Evolutionary conservation across 2,797 vertebrate genomes (phyloP).

Genomic region (Peromyscus aztecus): DNA sequence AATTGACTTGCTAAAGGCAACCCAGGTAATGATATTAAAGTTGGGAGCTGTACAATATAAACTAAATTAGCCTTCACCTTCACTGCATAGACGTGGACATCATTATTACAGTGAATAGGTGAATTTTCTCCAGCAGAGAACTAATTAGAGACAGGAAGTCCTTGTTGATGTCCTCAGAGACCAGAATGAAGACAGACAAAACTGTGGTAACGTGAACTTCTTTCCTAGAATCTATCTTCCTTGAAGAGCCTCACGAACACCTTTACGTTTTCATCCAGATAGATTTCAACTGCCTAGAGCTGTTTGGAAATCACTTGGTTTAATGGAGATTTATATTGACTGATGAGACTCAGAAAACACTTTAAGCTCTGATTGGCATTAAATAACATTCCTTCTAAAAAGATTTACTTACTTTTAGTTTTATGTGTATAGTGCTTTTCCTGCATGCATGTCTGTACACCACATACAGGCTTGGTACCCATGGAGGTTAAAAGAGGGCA

Average conservation of each 20-base stretch:
- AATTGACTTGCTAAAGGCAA: background rate
- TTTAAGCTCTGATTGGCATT: background rate
- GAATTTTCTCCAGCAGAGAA: background rate
- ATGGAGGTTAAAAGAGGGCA: background rate
- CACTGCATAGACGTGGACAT: background rate
- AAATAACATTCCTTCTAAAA: conserved; percentile 1
- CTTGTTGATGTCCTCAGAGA: background rate
- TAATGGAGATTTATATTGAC: background rate
- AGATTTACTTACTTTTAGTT: background rate
- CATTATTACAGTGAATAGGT: background rate
- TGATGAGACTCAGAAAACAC: background rate
- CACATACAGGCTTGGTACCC: too few relatives aligned
- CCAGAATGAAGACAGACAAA: conserved; percentile 19
- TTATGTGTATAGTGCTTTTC: background rate
- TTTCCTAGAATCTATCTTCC: background rate
- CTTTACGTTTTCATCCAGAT: background rate
- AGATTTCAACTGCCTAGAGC: background rate
- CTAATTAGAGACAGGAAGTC: background rate
- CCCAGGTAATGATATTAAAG: background rate
- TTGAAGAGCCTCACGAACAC: background rate
- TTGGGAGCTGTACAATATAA: background rate
- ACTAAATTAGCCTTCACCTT: background rate
- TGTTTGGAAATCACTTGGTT: conserved; percentile 1
- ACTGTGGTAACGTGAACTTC: background rate
- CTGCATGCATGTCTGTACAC: background rate